A percentile compares a stretch with the other conserved stretches of the same genome.
Evolutionary conservation across 1,140 invertebrate genomes (phyloP).

Genomic region (Zophobas morio): DNA sequence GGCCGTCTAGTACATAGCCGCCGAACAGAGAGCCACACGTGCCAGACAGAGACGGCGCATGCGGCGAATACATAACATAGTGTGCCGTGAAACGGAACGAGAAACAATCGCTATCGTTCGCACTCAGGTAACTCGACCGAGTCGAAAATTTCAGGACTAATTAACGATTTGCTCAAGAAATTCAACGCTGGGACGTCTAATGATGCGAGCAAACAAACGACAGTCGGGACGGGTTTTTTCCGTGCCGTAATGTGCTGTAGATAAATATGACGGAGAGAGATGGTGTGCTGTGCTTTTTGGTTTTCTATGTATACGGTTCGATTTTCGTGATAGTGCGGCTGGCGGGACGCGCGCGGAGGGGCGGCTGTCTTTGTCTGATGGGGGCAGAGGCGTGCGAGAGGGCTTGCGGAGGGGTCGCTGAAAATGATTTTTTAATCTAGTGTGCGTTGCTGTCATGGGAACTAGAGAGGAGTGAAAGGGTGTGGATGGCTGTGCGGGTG

Average conservation of each 20-base stretch:
- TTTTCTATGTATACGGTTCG: conserved; percentile 9
- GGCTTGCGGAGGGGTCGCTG: too few relatives aligned
- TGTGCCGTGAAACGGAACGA: background rate
- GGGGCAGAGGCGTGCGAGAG: background rate
- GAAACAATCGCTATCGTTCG: conserved; percentile 26
- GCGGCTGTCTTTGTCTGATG: conserved; percentile 4
- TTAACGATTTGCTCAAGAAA: conserved; percentile 33
- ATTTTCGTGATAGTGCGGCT: conserved; percentile 18
- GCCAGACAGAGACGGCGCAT: conserved; percentile 10
- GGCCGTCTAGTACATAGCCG: conserved; percentile 11
- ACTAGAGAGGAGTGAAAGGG: too few relatives aligned
- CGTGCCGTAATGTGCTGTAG: background rate
- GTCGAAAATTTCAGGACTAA: conserved; percentile 26
- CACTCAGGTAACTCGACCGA: conserved; percentile 30
- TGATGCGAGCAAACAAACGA: conserved; percentile 15
- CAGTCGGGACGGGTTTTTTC: background rate
- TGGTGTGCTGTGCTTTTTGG: conserved; percentile 1
- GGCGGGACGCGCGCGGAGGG: conserved; percentile 5
- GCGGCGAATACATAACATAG: conserved; percentile 13
- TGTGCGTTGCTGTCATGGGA: too few relatives aligned
- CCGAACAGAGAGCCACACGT: background rate
- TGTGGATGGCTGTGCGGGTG: too few relatives aligned
- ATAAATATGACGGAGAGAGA: background rate
- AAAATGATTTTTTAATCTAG: too few relatives aligned
- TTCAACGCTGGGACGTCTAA: conserved; percentile 13